Base-by-base conservation (phyloP, 2,797 vertebrate species). In the Amphiprion clarkii region DNA sequence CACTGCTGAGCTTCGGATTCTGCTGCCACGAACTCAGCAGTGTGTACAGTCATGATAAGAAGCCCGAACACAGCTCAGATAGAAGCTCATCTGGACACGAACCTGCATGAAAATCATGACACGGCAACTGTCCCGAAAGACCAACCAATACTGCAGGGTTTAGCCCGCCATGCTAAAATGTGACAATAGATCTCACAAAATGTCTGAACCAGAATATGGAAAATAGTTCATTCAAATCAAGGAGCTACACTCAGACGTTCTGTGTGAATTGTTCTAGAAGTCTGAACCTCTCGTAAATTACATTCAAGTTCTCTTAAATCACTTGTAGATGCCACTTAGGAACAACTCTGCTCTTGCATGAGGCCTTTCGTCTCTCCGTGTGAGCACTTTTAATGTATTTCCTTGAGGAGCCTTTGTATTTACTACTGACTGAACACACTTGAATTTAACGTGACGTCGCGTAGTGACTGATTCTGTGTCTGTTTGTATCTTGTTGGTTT, bases 371-470 rank as follows among this genome's bases (percentile, higher is more conserved):
- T 74, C 66, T 64, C 63, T 31, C 31, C 2, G 1, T 73, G 27
- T 19, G 11, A 82, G 76, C 83, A 85, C 76, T 88, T 88, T 84
- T 27, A 49, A 69, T 74, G 78, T 74, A 23, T 67, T 72, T 81
- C 67, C 49, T 61, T 8, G 27, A 63, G 66, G 42, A 72, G 33
- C 27, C n/a, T 4, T 2, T 63, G 48, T 72, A 39, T 63, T 25
- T 79, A 83, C 82, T 76, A 79, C 78, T 88, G 75, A 88, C 84
- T 84, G 84, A 87, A 81, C 42, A 78, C 68, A 83, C 85, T 90
- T 88, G 84, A 86, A 87, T 17, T 29, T 27, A 78, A 71, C 48
- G 3, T 36, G 33, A 8, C 17, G 16, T 46, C 76, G 6, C 67
- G 46, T 74, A 33, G 48, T n/a, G 55, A 71, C 44, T 42, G 17